Percentiles rank a stretch among this genome's conserved stretches.
These are phyloP conservation scores for Rhineura floridana DNA, from an alignment of 2,113 vertebrate species.

Conservation along the genomic window DNA sequence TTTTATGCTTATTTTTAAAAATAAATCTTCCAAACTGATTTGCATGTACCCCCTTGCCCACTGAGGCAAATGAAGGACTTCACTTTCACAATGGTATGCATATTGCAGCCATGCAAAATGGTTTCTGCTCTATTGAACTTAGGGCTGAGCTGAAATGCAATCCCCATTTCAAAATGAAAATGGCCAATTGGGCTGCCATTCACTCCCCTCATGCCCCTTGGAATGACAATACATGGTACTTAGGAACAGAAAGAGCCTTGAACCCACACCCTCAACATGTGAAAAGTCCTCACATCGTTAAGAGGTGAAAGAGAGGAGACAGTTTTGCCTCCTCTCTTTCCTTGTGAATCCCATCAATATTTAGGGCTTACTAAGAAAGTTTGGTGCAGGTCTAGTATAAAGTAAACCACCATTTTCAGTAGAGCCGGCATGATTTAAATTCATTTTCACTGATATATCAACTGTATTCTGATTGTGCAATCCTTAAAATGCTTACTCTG, in stretches of 20 bases:
- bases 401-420: neutral
- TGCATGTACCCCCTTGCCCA: no score
- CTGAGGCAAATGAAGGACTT: no score
- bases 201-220: neutral
- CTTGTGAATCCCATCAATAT: neutral
- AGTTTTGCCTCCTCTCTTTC: no score
- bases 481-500: neutral
- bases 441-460: neutral
- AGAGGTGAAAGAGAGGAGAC: no score
- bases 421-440: neutral
- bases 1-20: no score
- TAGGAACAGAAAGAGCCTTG: neutral
- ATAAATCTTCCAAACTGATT: no score
- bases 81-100: neutral
- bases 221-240: neutral
- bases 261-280: neutral
- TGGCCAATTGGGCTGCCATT: neutral
- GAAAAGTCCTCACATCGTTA: neutral
- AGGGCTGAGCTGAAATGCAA: neutral
- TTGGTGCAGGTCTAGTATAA: neutral
- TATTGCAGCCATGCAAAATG: neutral
- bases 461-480: neutral
- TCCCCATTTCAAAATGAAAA: neutral
- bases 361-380: neutral
- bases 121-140: neutral